Evolutionary conservation across 2,113 vertebrate genomes (phyloP).

Genomic region (Laticauda colubrina): DNA sequence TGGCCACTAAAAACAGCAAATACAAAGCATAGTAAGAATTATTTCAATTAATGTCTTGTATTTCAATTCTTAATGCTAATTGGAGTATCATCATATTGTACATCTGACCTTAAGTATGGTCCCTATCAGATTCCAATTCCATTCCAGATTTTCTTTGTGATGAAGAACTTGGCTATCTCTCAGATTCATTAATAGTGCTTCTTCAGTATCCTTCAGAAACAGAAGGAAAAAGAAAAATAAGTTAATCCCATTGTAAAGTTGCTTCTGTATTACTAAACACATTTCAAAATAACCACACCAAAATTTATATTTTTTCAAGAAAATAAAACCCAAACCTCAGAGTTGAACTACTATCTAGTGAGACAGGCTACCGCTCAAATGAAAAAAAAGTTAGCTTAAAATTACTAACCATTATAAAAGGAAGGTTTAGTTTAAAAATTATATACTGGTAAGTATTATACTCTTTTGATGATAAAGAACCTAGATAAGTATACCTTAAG

Average conservation of each 20-base stretch:
- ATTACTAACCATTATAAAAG: neutral
- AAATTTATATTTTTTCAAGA: neutral
- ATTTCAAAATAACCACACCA: neutral
- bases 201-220: constrained; percentile 87
- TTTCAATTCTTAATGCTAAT: neutral
- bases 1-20: constrained; percentile 86
- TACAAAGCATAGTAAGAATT: constrained; percentile 35
- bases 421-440: neutral
- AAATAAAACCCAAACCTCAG: neutral
- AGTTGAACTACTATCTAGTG: neutral
- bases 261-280: neutral
- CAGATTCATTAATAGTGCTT: constrained; percentile 91
- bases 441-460: neutral
- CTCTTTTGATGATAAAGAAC: neutral
- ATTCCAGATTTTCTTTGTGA: constrained; percentile 96
- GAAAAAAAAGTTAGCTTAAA: neutral
- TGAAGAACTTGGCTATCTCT: constrained; percentile 94
- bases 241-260: neutral
- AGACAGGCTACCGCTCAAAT: neutral
- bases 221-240: constrained; percentile 18
- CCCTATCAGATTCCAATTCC: constrained; percentile 97
- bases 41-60: neutral
- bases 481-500: constrained; percentile 80
- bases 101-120: constrained; percentile 92
- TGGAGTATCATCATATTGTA: neutral